phyloP scores from a whole-genome alignment of 1,140 invertebrate species.

The Drosophila virilis region DNA sequence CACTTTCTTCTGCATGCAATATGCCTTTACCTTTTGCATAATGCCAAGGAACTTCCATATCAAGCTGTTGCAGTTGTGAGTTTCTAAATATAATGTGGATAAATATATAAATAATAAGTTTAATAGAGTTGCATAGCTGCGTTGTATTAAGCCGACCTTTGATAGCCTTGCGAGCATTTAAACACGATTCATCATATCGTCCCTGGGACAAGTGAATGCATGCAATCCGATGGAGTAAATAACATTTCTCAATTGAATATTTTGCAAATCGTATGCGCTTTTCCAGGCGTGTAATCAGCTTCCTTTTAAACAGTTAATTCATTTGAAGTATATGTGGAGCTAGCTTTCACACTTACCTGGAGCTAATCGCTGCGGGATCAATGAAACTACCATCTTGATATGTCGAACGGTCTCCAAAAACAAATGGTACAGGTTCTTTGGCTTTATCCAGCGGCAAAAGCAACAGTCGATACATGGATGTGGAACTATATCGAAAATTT shows the following conservation, averaged over 20 bases:
- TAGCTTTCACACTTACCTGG: background rate
- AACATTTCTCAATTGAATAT: slow-evolving; percentile 76
- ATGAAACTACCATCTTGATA: slow-evolving; percentile 41
- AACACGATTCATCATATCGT: slow-evolving; percentile 70
- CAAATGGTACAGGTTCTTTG: slow-evolving; percentile 54
- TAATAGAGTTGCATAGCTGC: too few relatives aligned
- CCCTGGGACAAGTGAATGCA: slow-evolving; percentile 52
- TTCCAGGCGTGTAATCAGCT: slow-evolving; percentile 51
- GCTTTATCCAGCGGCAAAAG: slow-evolving; percentile 56
- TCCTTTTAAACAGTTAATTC: slow-evolving; percentile 20
- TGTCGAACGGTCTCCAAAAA: slow-evolving; percentile 75
- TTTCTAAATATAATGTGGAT: slow-evolving; percentile 28
- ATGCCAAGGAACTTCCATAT: slow-evolving; percentile 65
- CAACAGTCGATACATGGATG: slow-evolving; percentile 36
- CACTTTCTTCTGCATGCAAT: slow-evolving; percentile 66
- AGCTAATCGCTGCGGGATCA: slow-evolving; percentile 33
- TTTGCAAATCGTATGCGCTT: slow-evolving; percentile 66
- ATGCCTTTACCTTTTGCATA: slow-evolving; percentile 68
- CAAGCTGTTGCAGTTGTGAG: slow-evolving; percentile 55
- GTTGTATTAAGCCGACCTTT: slow-evolving; percentile 37
- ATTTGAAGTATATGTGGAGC: background rate
- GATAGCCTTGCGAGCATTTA: slow-evolving; percentile 52
- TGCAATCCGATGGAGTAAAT: slow-evolving; percentile 65
- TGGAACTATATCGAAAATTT: background rate
- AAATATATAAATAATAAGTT: background rate